These are phyloP conservation scores for Dicaeum eximium DNA, from an alignment of 2,113 vertebrate species.

Conservation along the genomic window DNA sequence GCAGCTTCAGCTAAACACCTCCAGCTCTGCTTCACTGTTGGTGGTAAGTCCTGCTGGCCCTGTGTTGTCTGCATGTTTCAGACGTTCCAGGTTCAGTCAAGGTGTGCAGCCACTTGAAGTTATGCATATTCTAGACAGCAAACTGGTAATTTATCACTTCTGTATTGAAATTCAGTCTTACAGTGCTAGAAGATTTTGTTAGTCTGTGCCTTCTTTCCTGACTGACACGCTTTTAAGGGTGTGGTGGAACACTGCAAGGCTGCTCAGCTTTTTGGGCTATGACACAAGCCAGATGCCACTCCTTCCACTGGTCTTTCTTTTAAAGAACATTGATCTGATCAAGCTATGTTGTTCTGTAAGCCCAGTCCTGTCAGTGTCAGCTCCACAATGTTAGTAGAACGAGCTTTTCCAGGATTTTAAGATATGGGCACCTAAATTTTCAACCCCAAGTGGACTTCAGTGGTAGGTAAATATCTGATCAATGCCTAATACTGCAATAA, in stretches of 20 bases:
- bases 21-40: background rate
- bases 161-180: background rate
- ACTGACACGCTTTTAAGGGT: rapidly evolving
- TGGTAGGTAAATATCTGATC: background rate
- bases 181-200: background rate
- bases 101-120: background rate
- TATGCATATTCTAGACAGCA: background rate
- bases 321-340: background rate
- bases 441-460: background rate
- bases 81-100: background rate
- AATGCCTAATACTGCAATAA: background rate
- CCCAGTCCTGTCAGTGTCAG: background rate
- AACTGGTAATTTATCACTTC: background rate
- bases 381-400: background rate
- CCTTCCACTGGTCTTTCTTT: background rate
- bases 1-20: background rate
- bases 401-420: background rate
- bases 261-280: too few species aligned
- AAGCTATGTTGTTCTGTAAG: background rate
- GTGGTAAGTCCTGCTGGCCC: rapidly evolving
- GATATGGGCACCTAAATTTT: background rate
- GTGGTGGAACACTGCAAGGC: too few species aligned
- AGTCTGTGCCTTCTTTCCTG: background rate
- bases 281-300: background rate
- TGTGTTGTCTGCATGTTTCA: background rate